Conservation (phyloP, 1,140 invertebrate genomes). For the Episyrphus balteatus region DNA sequence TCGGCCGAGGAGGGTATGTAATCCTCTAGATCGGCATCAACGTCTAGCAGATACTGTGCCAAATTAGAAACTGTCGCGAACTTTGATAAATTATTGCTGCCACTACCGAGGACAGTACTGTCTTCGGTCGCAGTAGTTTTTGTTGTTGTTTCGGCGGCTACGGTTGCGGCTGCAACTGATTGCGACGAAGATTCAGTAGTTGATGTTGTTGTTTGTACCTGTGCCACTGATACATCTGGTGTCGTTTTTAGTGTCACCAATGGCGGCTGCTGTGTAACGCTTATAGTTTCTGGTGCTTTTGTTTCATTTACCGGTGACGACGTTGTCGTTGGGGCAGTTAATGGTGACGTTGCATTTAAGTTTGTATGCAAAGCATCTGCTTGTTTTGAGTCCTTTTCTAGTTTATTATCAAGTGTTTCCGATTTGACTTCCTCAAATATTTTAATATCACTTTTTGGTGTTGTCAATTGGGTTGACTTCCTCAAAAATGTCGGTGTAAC, state of each 20-base stretch:
- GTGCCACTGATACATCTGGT: background rate
- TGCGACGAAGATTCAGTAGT: slow-evolving; percentile 8
- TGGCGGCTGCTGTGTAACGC: slow-evolving; percentile 6
- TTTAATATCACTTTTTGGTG: background rate
- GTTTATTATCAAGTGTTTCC: background rate
- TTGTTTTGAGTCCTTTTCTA: background rate
- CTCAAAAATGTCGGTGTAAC: background rate
- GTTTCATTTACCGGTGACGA: background rate
- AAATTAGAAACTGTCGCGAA: slow-evolving; percentile 31
- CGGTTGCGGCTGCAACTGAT: slow-evolving; percentile 2
- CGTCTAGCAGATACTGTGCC: slow-evolving; percentile 32
- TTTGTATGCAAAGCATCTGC: background rate
- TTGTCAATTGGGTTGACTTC: background rate
- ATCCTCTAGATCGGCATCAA: slow-evolving; percentile 35
- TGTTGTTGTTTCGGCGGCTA: slow-evolving; percentile 13
- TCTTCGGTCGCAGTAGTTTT: slow-evolving; percentile 11
- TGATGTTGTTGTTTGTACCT: slow-evolving; percentile 6
- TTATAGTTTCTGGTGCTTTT: background rate
- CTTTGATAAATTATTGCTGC: slow-evolving; percentile 35
- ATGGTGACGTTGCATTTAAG: background rate
- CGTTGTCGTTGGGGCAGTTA: background rate
- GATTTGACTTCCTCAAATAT: background rate
- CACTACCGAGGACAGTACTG: background rate
- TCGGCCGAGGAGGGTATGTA: slow-evolving; percentile 32
- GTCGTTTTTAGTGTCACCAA: slow-evolving; percentile 4